Conservation (phyloP, 2,113 vertebrate genomes). For the Ictidomys tridecemlineatus region DNA sequence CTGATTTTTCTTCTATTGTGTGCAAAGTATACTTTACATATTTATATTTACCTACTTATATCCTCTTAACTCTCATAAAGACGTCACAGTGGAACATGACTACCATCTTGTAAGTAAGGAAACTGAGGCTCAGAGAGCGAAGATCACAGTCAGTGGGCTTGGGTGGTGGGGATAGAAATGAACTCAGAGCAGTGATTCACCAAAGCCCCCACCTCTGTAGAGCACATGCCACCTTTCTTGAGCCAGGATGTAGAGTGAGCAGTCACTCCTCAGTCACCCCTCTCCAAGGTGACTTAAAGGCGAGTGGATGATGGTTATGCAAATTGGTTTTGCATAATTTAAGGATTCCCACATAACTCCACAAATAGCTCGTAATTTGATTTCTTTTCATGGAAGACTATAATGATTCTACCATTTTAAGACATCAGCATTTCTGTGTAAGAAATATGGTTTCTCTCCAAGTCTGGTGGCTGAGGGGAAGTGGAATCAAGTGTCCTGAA, state of each 20-base stretch:
- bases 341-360: background rate
- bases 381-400: conserved; percentile 42
- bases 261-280: background rate
- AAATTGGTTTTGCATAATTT: conserved; percentile 29
- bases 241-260: background rate
- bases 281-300: background rate
- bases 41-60: background rate
- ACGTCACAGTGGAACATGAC: background rate
- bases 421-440: conserved; percentile 10
- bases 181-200: background rate
- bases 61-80: conserved; percentile 26
- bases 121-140: background rate
- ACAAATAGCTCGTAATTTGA: conserved; percentile 1
- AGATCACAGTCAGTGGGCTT: background rate
- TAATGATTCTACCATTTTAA: conserved; percentile 53
- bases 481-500: conserved; percentile 64
- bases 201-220: background rate
- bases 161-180: too few species aligned
- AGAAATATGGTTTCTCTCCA: conserved; percentile 60
- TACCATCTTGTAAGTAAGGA: background rate
- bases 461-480: conserved; percentile 46
- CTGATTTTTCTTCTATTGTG: conserved; percentile 52
- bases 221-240: too few species aligned
- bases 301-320: background rate
- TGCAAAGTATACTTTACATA: background rate